phyloP scores from a whole-genome alignment of 53 echinoderm and acorn worm species.

The Holothuria scabra region DNA sequence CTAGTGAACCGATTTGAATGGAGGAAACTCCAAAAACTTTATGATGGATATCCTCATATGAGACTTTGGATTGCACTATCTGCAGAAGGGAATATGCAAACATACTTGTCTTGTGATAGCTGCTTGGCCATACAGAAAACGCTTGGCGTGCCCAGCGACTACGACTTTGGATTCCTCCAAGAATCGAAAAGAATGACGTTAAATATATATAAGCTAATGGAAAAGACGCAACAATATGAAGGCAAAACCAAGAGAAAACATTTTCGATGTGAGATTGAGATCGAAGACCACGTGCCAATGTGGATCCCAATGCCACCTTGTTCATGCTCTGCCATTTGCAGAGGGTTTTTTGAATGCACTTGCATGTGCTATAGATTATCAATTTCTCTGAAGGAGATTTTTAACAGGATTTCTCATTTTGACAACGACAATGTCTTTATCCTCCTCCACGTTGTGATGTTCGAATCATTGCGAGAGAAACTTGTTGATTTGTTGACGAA shows the following conservation, averaged over 20 bases:
- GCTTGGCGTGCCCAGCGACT: neutral
- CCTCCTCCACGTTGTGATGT: constrained; percentile 21
- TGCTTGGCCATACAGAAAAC: neutral
- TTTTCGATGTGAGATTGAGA: constrained; percentile 32
- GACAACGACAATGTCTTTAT: constrained; percentile 14
- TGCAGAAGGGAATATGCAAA: constrained; percentile 24
- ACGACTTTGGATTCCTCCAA: constrained; percentile 3
- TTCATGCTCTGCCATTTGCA: neutral
- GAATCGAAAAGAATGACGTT: constrained; percentile 12
- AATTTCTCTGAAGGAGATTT: neutral
- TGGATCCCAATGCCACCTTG: constrained; percentile 25
- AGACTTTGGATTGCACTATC: constrained; percentile 23
- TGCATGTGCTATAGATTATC: neutral
- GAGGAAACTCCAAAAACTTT: neutral
- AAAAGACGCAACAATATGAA: constrained; percentile 15
- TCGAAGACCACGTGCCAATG: constrained; percentile 23
- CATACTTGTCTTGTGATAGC: constrained; percentile 1
- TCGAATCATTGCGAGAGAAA: constrained; percentile 19
- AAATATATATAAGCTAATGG: constrained; percentile 14
- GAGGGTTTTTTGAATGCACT: constrained; percentile 19
- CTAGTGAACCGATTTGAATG: neutral
- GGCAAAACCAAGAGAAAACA: neutral
- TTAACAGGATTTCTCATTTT: constrained; percentile 3
- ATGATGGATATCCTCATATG: constrained; percentile 14
- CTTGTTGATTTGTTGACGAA: neutral